phyloP scores from a whole-genome alignment of 2,113 vertebrate genomes.

The Brachyhypopomus gauderio region DNA sequence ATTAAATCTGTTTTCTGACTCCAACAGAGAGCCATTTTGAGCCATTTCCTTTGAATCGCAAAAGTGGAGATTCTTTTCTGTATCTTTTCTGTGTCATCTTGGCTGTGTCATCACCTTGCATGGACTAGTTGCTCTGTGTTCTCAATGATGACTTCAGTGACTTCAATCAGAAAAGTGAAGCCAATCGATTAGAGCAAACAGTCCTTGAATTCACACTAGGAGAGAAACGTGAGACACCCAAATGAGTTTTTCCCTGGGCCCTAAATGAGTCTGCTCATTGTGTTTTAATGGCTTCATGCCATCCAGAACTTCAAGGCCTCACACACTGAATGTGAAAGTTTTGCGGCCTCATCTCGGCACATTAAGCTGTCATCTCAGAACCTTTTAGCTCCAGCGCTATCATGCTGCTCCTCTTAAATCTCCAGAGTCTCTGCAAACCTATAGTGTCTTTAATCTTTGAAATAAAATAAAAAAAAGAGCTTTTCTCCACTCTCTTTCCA shows the following conservation, averaged over 20 bases:
- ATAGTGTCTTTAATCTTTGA: slow-evolving; percentile 20
- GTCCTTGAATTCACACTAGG: slow-evolving; percentile 55
- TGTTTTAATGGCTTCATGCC: slow-evolving; percentile 46
- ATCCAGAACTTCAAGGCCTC: slow-evolving; percentile 12
- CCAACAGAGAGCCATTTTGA: background rate
- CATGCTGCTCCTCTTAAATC: slow-evolving; percentile 7
- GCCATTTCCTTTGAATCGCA: slow-evolving; percentile 45
- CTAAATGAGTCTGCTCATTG: slow-evolving; percentile 48
- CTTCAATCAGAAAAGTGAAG: slow-evolving; percentile 60
- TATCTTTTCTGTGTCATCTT: slow-evolving; percentile 47
- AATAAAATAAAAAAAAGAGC: too few species aligned
- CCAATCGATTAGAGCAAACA: slow-evolving; percentile 58
- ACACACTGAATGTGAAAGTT: slow-evolving; percentile 26
- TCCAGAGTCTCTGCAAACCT: slow-evolving; percentile 5
- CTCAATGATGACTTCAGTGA: slow-evolving; percentile 53
- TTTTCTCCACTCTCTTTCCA: slow-evolving; percentile 25
- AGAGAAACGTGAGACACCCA: slow-evolving; percentile 34
- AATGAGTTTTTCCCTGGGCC: slow-evolving; percentile 38
- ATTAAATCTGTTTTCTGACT: background rate
- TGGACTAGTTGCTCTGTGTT: slow-evolving; percentile 45
- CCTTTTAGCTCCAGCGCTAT: slow-evolving; percentile 20
- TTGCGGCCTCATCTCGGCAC: slow-evolving; percentile 16
- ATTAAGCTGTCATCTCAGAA: slow-evolving; percentile 34
- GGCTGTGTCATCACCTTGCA: slow-evolving; percentile 54
- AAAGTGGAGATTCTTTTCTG: slow-evolving; percentile 35